phyloP scores from a whole-genome alignment of 2,797 vertebrate species.

The Labroides dimidiatus region DNA sequence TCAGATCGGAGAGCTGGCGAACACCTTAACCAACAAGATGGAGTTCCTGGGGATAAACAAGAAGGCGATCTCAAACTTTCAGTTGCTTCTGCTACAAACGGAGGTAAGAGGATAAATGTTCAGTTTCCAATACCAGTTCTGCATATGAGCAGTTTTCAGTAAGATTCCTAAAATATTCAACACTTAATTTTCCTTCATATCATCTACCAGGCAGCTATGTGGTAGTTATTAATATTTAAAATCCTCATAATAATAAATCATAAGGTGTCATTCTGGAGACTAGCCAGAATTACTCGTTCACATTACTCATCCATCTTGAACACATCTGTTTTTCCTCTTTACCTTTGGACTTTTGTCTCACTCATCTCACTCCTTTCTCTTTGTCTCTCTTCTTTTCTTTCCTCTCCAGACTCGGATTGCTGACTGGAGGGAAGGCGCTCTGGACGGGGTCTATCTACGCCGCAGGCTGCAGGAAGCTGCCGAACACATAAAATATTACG shows the following conservation, averaged over 20 bases:
- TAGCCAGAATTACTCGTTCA: conserved; percentile 47
- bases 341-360: conserved; percentile 8
- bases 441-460: conserved; percentile 98
- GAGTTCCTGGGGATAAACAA: conserved; percentile 98
- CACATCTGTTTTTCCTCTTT: conserved; percentile 7
- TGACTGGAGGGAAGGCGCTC: conserved; percentile 98
- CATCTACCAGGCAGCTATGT: conserved; percentile 47
- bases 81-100: conserved; percentile 96
- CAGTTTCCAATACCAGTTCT: not conserved
- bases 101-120: conserved; percentile 87
- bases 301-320: conserved; percentile 36
- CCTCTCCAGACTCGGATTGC: conserved; percentile 92
- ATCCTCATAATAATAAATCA: conserved; percentile 69
- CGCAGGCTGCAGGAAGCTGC: conserved; percentile 98
- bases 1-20: conserved; percentile 99
- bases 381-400: not conserved
- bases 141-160: conserved; percentile 6
- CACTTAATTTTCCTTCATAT: conserved; percentile 49
- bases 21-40: conserved; percentile 98
- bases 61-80: conserved; percentile 98
- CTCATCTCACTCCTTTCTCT: not conserved
- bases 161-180: conserved; percentile 70
- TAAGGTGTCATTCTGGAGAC: conserved; percentile 40
- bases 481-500: conserved; percentile 99
- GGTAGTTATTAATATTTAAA: conserved; percentile 72